Conservation (phyloP, 1,140 invertebrate species). For the Odontomachus brunneus region DNA sequence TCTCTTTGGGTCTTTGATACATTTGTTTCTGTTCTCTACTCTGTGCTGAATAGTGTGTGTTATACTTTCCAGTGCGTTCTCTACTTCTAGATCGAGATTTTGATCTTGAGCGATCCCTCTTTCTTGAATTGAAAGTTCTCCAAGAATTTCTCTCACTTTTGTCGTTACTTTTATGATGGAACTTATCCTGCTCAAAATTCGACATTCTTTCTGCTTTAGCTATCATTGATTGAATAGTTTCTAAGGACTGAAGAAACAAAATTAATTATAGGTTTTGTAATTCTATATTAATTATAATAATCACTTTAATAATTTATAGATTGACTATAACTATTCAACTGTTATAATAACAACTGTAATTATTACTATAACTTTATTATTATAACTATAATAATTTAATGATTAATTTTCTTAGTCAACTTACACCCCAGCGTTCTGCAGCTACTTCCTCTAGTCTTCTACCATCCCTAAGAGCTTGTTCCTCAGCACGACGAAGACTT, state of each 20-base stretch:
- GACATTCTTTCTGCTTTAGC: constrained; percentile 82
- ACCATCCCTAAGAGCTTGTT: constrained; percentile 87
- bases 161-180: neutral
- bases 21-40: constrained; percentile 11
- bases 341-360: too few species aligned
- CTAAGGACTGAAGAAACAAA: constrained; percentile 85
- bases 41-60: neutral
- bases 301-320: too few species aligned
- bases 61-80: constrained; percentile 49
- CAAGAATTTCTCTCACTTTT: neutral
- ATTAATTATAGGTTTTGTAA: constrained; percentile 31
- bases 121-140: neutral
- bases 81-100: constrained; percentile 72
- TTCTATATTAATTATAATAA: constrained; percentile 35
- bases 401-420: constrained; percentile 66
- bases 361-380: too few species aligned
- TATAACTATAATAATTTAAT: constrained; percentile 12
- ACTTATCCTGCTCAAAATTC: constrained; percentile 46
- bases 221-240: constrained; percentile 85
- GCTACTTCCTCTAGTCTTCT: constrained; percentile 87
- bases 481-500: constrained; percentile 86
- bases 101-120: constrained; percentile 5
- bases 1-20: constrained; percentile 46
- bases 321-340: too few species aligned
- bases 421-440: constrained; percentile 88